These are phyloP conservation scores for Polyodon spathula DNA, from an alignment of 2,113 vertebrate genomes.

Conservation along the genomic window DNA sequence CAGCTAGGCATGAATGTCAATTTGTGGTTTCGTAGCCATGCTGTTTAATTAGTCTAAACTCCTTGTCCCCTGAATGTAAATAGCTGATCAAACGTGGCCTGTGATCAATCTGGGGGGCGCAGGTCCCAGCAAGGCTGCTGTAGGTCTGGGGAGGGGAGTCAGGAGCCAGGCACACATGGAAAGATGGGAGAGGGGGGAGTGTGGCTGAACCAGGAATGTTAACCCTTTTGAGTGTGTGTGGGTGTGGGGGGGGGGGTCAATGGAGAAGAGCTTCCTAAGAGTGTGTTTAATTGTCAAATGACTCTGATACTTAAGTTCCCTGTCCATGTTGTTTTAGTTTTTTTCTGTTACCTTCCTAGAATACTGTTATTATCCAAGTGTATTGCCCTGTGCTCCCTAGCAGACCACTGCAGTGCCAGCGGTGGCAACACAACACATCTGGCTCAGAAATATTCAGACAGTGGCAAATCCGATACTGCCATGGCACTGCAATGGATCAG, in stretches of 20 bases:
- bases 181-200: not conserved
- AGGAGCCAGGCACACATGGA: not conserved
- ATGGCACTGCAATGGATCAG: no score
- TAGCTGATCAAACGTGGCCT: conserved; percentile 3
- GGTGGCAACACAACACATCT: no score
- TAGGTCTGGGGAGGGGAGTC: not conserved
- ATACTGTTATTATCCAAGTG: not conserved
- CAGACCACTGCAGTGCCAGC: no score
- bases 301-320: no score
- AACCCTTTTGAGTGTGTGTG: not conserved
- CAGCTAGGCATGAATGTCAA: not conserved
- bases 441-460: no score
- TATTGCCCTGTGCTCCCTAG: no score
- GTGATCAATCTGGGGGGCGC: not conserved
- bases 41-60: conserved; percentile 3
- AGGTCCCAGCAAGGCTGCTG: not conserved
- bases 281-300: no score
- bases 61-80: conserved; percentile 3
- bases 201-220: not conserved
- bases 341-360: not conserved
- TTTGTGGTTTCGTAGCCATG: not conserved
- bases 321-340: no score
- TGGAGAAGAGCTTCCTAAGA: not conserved
- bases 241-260: no score
- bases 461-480: no score